Evolutionary conservation across 2,888 invertebrate species (phyloP).

Genomic region (Pterobdella sp.): DNA sequence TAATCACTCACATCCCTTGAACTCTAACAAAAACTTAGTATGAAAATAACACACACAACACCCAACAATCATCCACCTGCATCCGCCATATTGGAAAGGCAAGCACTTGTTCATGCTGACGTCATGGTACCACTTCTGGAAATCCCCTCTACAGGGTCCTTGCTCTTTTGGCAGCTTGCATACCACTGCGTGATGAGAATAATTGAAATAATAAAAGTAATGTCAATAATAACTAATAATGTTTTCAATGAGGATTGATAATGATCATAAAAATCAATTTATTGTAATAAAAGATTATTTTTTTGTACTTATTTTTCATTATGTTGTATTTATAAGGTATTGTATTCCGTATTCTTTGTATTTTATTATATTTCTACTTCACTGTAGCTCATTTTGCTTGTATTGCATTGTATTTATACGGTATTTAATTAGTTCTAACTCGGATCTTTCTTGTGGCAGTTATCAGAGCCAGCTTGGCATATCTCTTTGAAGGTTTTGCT

Average conservation of each 20-base stretch:
- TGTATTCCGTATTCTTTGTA: neutral
- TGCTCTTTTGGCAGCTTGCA: conserved; percentile 62
- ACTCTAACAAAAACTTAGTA: neutral
- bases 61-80: conserved; percentile 46
- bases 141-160: conserved; percentile 64
- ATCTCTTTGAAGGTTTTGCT: neutral
- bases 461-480: neutral
- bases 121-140: conserved; percentile 67
- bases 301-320: neutral
- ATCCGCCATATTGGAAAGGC: conserved; percentile 71
- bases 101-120: conserved; percentile 59
- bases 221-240: neutral
- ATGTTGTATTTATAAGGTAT: neutral
- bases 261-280: neutral
- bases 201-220: neutral
- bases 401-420: too few relatives aligned
- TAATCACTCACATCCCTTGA: neutral
- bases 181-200: conserved; percentile 33
- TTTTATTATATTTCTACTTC: neutral
- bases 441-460: conserved; percentile 1
- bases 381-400: too few relatives aligned
- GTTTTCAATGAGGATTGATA: conserved; percentile 5
- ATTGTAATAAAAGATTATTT: neutral
- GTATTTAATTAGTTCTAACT: conserved; percentile 17
- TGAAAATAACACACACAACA: too few relatives aligned